phyloP scores from a whole-genome alignment of 2,797 vertebrate species.

The Novumbra hubbsi region DNA sequence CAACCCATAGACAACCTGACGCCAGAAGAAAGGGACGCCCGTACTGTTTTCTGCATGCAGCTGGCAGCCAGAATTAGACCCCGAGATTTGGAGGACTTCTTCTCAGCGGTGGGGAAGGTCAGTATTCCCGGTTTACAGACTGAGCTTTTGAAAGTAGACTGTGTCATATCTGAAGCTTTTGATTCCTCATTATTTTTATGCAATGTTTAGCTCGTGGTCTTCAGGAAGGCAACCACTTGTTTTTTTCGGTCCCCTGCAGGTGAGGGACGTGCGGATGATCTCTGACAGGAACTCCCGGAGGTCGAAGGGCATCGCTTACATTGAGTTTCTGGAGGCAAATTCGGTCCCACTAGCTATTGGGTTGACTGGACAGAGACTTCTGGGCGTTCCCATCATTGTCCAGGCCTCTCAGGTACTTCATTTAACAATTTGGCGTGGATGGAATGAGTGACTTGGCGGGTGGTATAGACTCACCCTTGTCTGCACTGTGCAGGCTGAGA shows the following conservation, averaged over 20 bases:
- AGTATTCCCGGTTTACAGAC: neutral
- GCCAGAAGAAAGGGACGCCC: constrained; percentile 94
- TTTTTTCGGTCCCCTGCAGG: constrained; percentile 67
- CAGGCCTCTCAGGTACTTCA: constrained; percentile 88
- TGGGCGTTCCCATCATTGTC: constrained; percentile 97
- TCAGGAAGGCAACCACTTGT: neutral
- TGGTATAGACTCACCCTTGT: constrained; percentile 2
- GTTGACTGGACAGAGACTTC: constrained; percentile 91
- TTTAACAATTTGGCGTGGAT: neutral
- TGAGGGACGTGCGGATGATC: constrained; percentile 97
- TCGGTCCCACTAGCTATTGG: constrained; percentile 97
- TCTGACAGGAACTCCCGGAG: constrained; percentile 96
- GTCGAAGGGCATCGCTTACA: constrained; percentile 98
- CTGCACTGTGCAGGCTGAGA: constrained; percentile 83
- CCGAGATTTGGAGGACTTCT: constrained; percentile 97
- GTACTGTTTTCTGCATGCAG: constrained; percentile 99
- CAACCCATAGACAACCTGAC: constrained; percentile 97
- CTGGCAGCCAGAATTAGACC: constrained; percentile 96
- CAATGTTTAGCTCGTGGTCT: neutral
- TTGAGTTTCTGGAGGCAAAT: constrained; percentile 94
- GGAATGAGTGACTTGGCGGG: neutral
- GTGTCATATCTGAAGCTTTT: neutral
- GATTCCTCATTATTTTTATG: neutral
- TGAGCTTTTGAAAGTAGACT: neutral
- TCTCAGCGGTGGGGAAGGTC: constrained; percentile 96